A percentile compares a stretch with the other conserved stretches of the same genome.
phyloP scores from a whole-genome alignment of 2,113 vertebrate genomes.

The Hypomesus transpacificus region DNA sequence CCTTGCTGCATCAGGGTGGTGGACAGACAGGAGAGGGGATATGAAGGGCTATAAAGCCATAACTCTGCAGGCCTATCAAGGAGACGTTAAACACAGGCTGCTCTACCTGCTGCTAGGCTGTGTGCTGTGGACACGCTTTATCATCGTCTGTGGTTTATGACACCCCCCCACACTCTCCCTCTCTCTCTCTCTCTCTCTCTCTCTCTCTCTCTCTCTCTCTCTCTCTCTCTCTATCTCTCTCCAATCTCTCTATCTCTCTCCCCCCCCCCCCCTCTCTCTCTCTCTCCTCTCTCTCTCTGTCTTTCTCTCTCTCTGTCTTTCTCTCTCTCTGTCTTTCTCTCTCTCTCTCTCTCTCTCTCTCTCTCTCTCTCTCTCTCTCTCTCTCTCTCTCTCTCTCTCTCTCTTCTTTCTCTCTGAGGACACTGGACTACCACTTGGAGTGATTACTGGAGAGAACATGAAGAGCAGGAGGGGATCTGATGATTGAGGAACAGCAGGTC shows the following conservation, averaged over 20 bases:
- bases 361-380: too few relatives aligned
- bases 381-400: too few relatives aligned
- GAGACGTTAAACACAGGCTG: conserved; percentile 56
- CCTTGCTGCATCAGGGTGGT: conserved; percentile 55
- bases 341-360: too few relatives aligned
- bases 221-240: too few relatives aligned
- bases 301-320: conserved; percentile 14
- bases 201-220: too few relatives aligned
- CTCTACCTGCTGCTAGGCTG: conserved; percentile 67
- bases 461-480: conserved; percentile 45
- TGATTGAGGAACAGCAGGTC: neutral
- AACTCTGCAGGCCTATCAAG: conserved; percentile 62
- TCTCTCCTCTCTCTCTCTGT: neutral
- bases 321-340: too few relatives aligned
- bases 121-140: conserved; percentile 55
- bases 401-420: conserved; percentile 11
- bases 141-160: conserved; percentile 66
- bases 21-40: conserved; percentile 65
- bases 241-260: too few relatives aligned
- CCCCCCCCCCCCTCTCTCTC: too few relatives aligned
- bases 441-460: conserved; percentile 60
- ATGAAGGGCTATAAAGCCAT: conserved; percentile 72
- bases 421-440: conserved; percentile 44
- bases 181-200: conserved; percentile 17
- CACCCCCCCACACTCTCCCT: conserved; percentile 57